Evolutionary conservation across 64 coral and sea anemone genomes (phyloP).

Genomic region (Porites australiensis): DNA sequence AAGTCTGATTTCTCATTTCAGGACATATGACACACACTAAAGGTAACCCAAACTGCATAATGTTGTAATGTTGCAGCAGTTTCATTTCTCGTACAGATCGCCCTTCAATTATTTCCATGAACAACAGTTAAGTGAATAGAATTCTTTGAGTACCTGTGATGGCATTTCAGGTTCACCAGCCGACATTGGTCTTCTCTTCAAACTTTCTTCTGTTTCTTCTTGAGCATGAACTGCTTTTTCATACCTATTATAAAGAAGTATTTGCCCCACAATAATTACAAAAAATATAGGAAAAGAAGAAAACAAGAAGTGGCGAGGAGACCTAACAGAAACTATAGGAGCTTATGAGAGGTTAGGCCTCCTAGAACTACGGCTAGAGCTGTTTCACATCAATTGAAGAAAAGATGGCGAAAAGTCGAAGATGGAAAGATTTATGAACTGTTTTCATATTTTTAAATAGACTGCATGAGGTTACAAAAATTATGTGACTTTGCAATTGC

Average conservation of each 20-base stretch:
- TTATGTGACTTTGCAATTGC: too few species aligned
- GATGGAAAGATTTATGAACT: neutral
- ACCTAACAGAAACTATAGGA: too few species aligned
- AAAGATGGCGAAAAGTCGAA: neutral
- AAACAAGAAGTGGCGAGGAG: too few species aligned
- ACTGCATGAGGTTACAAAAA: neutral
- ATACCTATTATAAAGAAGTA: constrained; percentile 52
- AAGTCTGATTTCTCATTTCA: too few species aligned
- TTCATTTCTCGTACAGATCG: too few species aligned
- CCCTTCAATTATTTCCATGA: neutral
- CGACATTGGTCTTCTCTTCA: constrained; percentile 81
- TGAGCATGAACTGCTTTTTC: constrained; percentile 78
- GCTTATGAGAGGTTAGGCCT: too few species aligned
- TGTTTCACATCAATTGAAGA: too few species aligned
- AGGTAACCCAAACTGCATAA: too few species aligned
- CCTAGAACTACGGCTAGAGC: too few species aligned
- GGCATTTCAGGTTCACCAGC: constrained; percentile 86
- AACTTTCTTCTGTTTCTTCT: constrained; percentile 87
- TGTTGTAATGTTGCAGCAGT: too few species aligned
- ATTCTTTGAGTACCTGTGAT: constrained; percentile 39
- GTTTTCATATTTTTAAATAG: neutral
- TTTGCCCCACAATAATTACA: neutral
- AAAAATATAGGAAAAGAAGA: too few species aligned
- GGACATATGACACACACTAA: too few species aligned
- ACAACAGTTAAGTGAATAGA: neutral